Conservation (phyloP, 2,797 vertebrate genomes). For the Sebastes goodei region DNA sequence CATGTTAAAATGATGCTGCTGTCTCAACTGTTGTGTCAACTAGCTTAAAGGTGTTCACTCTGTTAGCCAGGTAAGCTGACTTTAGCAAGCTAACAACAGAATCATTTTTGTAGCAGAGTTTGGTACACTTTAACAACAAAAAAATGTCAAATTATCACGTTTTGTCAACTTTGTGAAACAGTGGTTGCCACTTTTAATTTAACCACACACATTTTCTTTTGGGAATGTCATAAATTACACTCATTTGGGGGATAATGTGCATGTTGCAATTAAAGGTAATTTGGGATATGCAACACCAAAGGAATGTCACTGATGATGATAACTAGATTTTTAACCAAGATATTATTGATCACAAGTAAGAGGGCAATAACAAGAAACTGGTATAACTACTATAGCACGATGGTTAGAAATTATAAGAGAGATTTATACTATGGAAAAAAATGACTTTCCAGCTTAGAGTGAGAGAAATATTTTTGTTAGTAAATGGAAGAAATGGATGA, state of each 20-base stretch:
- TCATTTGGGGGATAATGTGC: background rate
- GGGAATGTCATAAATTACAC: background rate
- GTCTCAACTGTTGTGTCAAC: background rate
- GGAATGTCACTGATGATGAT: background rate
- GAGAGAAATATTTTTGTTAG: no score
- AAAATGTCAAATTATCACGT: background rate
- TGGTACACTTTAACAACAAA: background rate
- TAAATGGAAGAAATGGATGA: no score
- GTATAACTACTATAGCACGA: no score
- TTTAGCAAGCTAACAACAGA: background rate
- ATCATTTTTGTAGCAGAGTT: background rate
- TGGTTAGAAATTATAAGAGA: no score
- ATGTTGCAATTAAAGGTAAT: background rate
- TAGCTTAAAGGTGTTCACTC: background rate
- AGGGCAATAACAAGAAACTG: background rate
- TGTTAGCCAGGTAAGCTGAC: background rate
- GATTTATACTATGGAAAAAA: no score
- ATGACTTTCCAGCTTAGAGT: no score
- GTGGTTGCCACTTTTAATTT: background rate
- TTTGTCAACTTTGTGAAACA: background rate
- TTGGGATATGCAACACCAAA: background rate
- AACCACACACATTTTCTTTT: background rate
- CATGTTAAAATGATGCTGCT: background rate
- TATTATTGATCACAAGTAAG: background rate
- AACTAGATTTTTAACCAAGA: background rate